phyloP scores from a whole-genome alignment of 1,140 invertebrate species.

The Mya arenaria region DNA sequence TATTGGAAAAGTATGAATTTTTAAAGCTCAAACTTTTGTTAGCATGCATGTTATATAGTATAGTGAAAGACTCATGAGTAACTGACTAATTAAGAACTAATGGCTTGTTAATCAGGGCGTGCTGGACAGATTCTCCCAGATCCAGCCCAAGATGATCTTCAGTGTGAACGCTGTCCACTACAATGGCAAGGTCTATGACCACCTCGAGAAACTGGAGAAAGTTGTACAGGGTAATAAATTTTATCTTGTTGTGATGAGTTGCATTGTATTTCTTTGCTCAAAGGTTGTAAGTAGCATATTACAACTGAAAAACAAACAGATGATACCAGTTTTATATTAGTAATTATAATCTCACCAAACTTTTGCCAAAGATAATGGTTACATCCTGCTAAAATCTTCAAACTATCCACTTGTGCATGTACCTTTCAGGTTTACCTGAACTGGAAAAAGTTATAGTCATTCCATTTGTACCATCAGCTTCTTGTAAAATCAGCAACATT shows the following conservation, averaged over 20 bases:
- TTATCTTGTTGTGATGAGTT: neutral
- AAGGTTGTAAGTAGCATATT: too few species aligned
- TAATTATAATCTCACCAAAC: too few species aligned
- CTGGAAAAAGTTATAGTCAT: slow-evolving; percentile 83
- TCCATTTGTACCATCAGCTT: slow-evolving; percentile 77
- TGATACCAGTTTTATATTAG: too few species aligned
- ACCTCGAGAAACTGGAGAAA: slow-evolving; percentile 82
- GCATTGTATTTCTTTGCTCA: too few species aligned
- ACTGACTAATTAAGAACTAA: too few species aligned
- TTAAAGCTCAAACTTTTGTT: too few species aligned
- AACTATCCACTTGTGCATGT: neutral
- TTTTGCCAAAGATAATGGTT: too few species aligned
- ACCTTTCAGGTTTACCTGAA: slow-evolving; percentile 79
- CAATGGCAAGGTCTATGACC: slow-evolving; percentile 84
- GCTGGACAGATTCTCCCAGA: slow-evolving; percentile 82
- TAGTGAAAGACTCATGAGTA: too few species aligned
- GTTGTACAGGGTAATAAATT: slow-evolving; percentile 79
- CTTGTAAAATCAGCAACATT: slow-evolving; percentile 75
- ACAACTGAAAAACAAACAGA: too few species aligned
- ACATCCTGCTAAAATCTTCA: too few species aligned
- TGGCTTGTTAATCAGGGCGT: slow-evolving; percentile 81
- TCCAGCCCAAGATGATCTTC: slow-evolving; percentile 83
- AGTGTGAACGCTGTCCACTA: slow-evolving; percentile 83
- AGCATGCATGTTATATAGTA: too few species aligned
- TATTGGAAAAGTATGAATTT: too few species aligned